Percentiles rank a stretch among this genome's conserved stretches.
Conservation (phyloP, 1,140 invertebrate species). For the Aphelinus certus region DNA sequence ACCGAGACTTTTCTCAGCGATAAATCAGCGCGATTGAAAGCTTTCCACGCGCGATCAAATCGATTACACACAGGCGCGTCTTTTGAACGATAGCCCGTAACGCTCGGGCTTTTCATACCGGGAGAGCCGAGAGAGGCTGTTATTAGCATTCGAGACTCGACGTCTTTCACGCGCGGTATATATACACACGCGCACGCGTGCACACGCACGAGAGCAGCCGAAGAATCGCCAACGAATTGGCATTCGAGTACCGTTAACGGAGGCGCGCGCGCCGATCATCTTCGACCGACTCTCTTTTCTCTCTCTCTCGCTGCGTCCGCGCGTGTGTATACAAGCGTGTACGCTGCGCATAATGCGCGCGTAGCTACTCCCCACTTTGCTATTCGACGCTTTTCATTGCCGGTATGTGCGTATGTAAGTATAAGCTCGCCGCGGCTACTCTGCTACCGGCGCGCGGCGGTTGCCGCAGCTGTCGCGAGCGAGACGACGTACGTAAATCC, state of each 20-base stretch:
- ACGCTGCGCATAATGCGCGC: background rate
- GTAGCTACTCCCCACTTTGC: conserved; percentile 16
- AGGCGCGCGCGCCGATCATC: background rate
- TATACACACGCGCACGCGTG: background rate
- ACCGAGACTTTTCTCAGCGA: conserved; percentile 4
- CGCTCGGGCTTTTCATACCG: background rate
- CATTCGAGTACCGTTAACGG: conserved; percentile 46
- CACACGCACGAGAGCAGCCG: background rate
- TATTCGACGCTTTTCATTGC: background rate
- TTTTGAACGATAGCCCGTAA: background rate
- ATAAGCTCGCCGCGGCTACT: no score
- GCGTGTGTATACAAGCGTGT: background rate
- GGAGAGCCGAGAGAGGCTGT: background rate
- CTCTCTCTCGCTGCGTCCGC: background rate
- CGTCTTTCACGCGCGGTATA: background rate
- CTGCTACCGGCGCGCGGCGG: no score
- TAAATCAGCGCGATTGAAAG: conserved; percentile 26
- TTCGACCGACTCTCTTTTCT: background rate
- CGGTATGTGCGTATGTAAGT: no score
- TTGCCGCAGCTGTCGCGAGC: background rate
- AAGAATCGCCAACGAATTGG: conserved; percentile 29
- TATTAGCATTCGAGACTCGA: conserved; percentile 17
- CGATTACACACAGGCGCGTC: background rate
- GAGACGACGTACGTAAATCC: background rate
- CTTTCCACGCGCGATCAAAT: conserved; percentile 17